Evolutionary conservation across 2,113 vertebrate species (phyloP), one percentile per base, ranked within the genome.

Genomic region (Holacanthus passer): DNA sequence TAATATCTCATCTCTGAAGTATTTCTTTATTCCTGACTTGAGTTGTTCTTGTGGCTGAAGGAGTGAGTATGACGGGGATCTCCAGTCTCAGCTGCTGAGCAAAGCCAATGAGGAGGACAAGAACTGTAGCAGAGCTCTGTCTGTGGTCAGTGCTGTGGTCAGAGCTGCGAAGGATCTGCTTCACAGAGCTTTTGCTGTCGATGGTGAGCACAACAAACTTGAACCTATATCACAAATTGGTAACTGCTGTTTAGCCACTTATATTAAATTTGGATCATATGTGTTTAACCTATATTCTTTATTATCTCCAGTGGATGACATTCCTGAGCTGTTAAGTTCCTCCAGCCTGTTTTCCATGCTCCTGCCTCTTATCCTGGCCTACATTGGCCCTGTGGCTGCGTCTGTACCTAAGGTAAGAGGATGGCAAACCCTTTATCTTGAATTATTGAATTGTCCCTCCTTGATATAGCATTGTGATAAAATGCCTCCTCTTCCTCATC

Each of bases 101-200:
- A 99, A 99, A 96, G 98, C 98, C 83, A 99, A 99, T 27, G 98
- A 99, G 92, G 98, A 99, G 89, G 98, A 99, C 87, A 99, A 99
- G 93, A 99, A 99, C 81, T 99, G 98, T 85, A 98, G 97, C 92
- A 94, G 98, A 77, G 96, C 98, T 37, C 96, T 99, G 37, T 99
- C 98, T 85, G 98, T 99, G 1, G 98, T 99, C 73, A 98, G 96
- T 31, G 97, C 97, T 64, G 98, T 99, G 86, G 97, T 99, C 47
- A 95, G 97, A 85, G 97, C 97, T 27, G 97, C 98, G 29, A 99
- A 99, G 89, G 98, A 99, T 88, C 95, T 99, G 39, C 94, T 99
- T 81, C 97, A 99, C 89, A 95, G 98, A 85, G 98, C 98, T 56
- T 98, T 99, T 90, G 97, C 98, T 89, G 98, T 99, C 50, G 98